Conservation (phyloP, 2,113 vertebrate species). For the Onychorhynchus coronatus region DNA sequence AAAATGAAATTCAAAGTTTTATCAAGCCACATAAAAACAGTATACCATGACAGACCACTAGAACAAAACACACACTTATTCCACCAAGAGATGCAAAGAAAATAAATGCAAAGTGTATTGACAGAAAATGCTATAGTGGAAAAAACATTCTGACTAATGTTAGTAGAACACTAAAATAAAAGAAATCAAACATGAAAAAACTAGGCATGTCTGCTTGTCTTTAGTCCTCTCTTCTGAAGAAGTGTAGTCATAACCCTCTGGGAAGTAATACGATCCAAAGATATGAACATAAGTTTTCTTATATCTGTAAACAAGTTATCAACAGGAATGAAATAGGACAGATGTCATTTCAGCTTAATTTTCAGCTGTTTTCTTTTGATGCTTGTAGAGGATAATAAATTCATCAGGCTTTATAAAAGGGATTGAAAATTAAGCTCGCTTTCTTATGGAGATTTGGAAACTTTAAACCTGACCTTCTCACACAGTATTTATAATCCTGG, state of each 20-base stretch:
- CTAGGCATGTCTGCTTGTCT: background rate
- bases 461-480: slow-evolving; percentile 76
- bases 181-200: background rate
- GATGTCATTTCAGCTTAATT: slow-evolving; percentile 37
- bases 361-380: slow-evolving; percentile 40
- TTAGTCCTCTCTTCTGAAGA: background rate
- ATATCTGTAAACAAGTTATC: slow-evolving; percentile 51
- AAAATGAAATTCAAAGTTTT: background rate
- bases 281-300: slow-evolving; percentile 10
- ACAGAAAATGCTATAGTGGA: background rate
- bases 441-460: slow-evolving; percentile 69
- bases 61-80: background rate
- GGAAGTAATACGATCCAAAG: slow-evolving; percentile 25
- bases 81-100: background rate
- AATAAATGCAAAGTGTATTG: background rate
- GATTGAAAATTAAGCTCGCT: slow-evolving; percentile 52
- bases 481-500: slow-evolving; percentile 73
- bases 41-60: background rate
- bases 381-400: slow-evolving; percentile 39
- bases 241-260: background rate
- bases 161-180: background rate
- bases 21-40: background rate
- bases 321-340: background rate
- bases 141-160: background rate
- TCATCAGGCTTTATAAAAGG: slow-evolving; percentile 30